These are phyloP conservation scores for Halocaridina rubra DNA, from an alignment of 2,888 invertebrate genomes.

Conservation along the genomic window DNA sequence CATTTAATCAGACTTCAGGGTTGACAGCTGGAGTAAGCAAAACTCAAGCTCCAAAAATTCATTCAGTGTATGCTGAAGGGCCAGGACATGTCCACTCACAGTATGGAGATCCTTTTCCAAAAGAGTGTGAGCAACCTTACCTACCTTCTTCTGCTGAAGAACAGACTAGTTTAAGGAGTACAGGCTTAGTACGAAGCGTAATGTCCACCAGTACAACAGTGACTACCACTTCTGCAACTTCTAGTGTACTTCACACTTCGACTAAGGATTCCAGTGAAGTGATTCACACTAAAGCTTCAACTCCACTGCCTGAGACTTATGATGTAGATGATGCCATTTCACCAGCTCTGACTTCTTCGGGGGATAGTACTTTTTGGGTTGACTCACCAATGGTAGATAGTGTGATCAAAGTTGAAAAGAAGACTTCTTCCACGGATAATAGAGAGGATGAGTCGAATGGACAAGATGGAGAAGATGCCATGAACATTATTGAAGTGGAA, in stretches of 20 bases:
- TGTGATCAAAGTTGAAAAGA: slow-evolving; percentile 25
- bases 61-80: no score
- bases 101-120: background rate
- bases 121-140: background rate
- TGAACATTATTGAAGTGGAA: slow-evolving; percentile 57
- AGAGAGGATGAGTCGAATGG: background rate
- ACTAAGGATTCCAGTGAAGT: background rate
- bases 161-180: background rate
- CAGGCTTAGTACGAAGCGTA: slow-evolving; percentile 12
- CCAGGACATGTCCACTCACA: background rate
- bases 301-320: background rate
- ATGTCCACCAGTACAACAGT: slow-evolving; percentile 24
- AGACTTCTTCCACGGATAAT: background rate
- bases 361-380: slow-evolving; percentile 33
- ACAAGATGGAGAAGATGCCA: slow-evolving; percentile 18
- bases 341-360: slow-evolving; percentile 34
- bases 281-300: background rate
- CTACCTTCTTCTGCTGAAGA: background rate
- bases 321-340: background rate
- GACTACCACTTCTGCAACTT: background rate
- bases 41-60: background rate
- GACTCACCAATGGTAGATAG: slow-evolving; percentile 31
- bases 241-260: background rate
- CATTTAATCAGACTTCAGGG: slow-evolving; percentile 11
- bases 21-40: background rate